A percentile compares a stretch with the other conserved stretches of the same genome.
These are phyloP conservation scores for Drosophila equinoxialis DNA, from an alignment of 1,140 invertebrate genomes.

Conservation along the genomic window DNA sequence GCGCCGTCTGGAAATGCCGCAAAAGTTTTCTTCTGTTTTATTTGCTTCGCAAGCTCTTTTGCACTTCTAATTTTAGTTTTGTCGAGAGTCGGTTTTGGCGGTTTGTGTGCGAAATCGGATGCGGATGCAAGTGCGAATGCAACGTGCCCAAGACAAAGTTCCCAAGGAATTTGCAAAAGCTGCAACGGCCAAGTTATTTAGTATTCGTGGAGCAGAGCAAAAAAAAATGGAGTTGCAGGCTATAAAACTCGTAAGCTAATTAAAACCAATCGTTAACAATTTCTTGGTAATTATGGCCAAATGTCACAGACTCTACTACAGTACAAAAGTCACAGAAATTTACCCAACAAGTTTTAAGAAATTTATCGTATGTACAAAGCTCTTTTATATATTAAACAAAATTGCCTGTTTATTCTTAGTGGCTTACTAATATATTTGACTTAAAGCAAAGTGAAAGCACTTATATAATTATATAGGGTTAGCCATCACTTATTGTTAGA, in stretches of 20 bases:
- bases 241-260: conserved; percentile 49
- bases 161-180: conserved; percentile 23
- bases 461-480: conserved; percentile 38
- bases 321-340: neutral
- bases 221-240: neutral
- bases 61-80: conserved; percentile 40
- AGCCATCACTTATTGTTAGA: conserved; percentile 28
- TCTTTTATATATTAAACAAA: neutral
- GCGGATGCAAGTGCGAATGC: conserved; percentile 15
- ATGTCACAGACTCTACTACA: conserved; percentile 17
- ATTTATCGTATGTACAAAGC: too few relatives aligned
- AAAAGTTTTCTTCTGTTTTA: conserved; percentile 50
- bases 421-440: conserved; percentile 7
- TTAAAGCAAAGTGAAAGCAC: conserved; percentile 23
- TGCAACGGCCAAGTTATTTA: conserved; percentile 49
- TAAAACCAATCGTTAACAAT: conserved; percentile 65
- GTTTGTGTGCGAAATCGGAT: conserved; percentile 4
- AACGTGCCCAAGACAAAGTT: conserved; percentile 33
- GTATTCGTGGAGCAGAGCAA: conserved; percentile 14
- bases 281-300: conserved; percentile 47
- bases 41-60: conserved; percentile 8
- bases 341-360: neutral
- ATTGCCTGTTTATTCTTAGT: neutral
- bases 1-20: conserved; percentile 3
- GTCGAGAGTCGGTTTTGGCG: conserved; percentile 22